Conservation (phyloP, 2,113 vertebrate species). For the Dromaius novaehollandiae region DNA sequence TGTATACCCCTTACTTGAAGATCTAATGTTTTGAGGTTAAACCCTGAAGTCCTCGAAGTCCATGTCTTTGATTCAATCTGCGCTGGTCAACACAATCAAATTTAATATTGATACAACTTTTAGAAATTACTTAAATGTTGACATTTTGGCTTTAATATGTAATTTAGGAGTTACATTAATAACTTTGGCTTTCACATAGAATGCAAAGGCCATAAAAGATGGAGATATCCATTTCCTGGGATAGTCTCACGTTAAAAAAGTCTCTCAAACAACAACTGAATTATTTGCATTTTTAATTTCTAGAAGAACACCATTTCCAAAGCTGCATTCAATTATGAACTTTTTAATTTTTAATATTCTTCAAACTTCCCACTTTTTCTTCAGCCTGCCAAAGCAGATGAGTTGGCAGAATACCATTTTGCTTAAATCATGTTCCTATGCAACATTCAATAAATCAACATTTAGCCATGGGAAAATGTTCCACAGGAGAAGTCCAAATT, state of each 20-base stretch:
- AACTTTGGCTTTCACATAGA: not conserved
- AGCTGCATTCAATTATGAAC: not conserved
- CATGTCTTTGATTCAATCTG: not conserved
- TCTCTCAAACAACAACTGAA: not conserved
- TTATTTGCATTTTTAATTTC: conserved; percentile 26
- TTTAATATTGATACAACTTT: not conserved
- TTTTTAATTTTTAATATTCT: not conserved
- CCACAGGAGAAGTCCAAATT: not conserved
- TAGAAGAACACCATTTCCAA: conserved; percentile 3
- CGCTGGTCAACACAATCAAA: not conserved
- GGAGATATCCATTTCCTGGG: not conserved
- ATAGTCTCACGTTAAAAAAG: not conserved
- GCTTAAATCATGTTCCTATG: not conserved
- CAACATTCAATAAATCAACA: not conserved
- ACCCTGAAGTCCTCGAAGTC: not conserved
- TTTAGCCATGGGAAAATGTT: not conserved
- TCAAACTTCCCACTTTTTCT: not conserved
- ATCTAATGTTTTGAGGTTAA: not conserved
- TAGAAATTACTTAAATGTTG: not conserved
- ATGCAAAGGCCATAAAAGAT: not conserved
- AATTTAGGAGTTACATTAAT: not conserved
- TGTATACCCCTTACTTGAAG: not conserved
- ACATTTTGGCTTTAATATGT: not conserved
- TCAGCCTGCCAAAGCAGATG: not conserved
- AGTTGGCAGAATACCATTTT: conserved; percentile 22